Conservation (phyloP, 1,140 invertebrate species). For the Caerostris extrusa region DNA sequence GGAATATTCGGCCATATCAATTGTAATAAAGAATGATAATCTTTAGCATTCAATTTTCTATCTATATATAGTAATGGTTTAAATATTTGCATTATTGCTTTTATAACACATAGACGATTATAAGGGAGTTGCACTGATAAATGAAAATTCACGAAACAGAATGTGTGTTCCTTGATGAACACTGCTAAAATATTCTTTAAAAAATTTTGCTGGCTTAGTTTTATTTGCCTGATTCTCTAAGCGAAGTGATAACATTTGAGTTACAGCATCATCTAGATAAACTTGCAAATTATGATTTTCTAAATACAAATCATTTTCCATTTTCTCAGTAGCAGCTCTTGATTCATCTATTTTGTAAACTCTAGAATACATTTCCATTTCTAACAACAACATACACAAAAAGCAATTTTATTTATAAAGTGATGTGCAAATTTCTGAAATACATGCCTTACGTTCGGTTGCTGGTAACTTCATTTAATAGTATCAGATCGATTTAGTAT, state of each 20-base stretch:
- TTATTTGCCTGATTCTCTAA: slow-evolving; percentile 60
- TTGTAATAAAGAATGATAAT: slow-evolving; percentile 72
- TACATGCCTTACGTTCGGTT: too few relatives aligned
- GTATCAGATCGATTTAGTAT: too few relatives aligned
- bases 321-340: neutral
- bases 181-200: slow-evolving; percentile 76
- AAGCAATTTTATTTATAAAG: too few relatives aligned
- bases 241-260: slow-evolving; percentile 59
- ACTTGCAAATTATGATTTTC: slow-evolving; percentile 59
- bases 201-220: slow-evolving; percentile 69
- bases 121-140: slow-evolving; percentile 70
- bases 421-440: too few relatives aligned
- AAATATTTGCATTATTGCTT: slow-evolving; percentile 69
- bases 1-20: slow-evolving; percentile 71
- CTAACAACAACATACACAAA: too few relatives aligned
- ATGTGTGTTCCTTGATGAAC: slow-evolving; percentile 76
- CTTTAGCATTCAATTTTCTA: slow-evolving; percentile 55
- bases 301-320: slow-evolving; percentile 45
- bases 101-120: slow-evolving; percentile 73
- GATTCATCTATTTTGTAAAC: slow-evolving; percentile 14
- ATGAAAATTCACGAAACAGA: slow-evolving; percentile 71
- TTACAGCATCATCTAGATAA: slow-evolving; percentile 73
- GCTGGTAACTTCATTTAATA: too few relatives aligned
- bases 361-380: too few relatives aligned
- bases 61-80: slow-evolving; percentile 67